These are phyloP conservation scores for Parauchenoglanis punctatus DNA, from an alignment of 2,797 vertebrate genomes.

Conservation along the genomic window DNA sequence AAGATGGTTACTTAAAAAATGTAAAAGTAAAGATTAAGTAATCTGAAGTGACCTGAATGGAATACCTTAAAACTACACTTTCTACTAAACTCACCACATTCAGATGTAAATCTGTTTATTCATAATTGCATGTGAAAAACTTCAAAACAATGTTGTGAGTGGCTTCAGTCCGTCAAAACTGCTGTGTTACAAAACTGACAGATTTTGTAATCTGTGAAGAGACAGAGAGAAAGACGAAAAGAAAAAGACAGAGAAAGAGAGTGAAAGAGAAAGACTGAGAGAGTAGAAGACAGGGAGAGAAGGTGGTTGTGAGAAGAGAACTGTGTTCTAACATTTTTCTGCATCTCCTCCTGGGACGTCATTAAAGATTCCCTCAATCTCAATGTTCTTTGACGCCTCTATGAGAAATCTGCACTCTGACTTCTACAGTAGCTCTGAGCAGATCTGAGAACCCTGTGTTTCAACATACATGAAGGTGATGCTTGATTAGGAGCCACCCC, in stretches of 20 bases:
- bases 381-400: slow-evolving; percentile 18
- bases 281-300: neutral
- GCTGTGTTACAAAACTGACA: neutral
- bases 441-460: slow-evolving; percentile 10
- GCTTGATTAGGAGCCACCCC: neutral
- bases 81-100: neutral
- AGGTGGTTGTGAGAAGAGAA: neutral
- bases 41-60: neutral
- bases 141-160: neutral
- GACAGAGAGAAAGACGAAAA: neutral
- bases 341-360: slow-evolving; percentile 27
- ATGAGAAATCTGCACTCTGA: neutral
- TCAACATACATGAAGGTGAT: neutral
- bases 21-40: neutral
- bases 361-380: slow-evolving; percentile 30
- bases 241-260: neutral
- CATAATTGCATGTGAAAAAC: neutral
- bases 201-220: neutral
- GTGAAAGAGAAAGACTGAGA: neutral
- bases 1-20: neutral
- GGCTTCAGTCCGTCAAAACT: neutral
- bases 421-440: neutral
- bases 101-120: neutral
- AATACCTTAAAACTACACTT: neutral
- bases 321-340: slow-evolving; percentile 3